Evolutionary conservation across 2,113 vertebrate species (phyloP).

Genomic region (Lathamus discolor): DNA sequence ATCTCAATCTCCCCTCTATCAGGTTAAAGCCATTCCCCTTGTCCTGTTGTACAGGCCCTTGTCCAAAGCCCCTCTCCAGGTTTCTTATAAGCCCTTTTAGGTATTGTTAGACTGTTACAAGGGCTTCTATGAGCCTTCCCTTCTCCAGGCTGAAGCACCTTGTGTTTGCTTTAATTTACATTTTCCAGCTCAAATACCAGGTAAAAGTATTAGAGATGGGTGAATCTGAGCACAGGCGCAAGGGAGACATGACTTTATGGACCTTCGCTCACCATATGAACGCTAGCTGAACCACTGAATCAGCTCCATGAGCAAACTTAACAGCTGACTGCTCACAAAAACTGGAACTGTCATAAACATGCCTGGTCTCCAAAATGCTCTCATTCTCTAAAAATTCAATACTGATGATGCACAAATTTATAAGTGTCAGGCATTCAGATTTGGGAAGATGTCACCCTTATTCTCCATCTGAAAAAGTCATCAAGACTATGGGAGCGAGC

Average conservation of each 20-base stretch:
- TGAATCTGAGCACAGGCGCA: background rate
- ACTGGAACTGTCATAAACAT: background rate
- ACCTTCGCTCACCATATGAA: background rate
- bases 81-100: background rate
- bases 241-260: background rate
- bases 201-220: background rate
- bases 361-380: background rate
- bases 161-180: background rate
- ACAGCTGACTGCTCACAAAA: background rate
- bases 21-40: background rate
- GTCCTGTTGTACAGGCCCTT: background rate
- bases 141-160: background rate
- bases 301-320: background rate
- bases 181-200: background rate
- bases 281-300: background rate
- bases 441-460: background rate
- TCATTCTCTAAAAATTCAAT: background rate
- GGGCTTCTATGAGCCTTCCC: background rate
- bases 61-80: background rate
- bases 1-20: background rate
- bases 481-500: fast-evolving
- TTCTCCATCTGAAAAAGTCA: background rate
- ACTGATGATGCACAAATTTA: background rate
- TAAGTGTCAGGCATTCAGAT: background rate
- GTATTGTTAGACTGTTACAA: background rate